Percentiles rank a stretch among this genome's conserved stretches.
These are phyloP conservation scores for Phrynosoma blainvillii DNA, from an alignment of 2,113 vertebrate species.

Conservation along the genomic window DNA sequence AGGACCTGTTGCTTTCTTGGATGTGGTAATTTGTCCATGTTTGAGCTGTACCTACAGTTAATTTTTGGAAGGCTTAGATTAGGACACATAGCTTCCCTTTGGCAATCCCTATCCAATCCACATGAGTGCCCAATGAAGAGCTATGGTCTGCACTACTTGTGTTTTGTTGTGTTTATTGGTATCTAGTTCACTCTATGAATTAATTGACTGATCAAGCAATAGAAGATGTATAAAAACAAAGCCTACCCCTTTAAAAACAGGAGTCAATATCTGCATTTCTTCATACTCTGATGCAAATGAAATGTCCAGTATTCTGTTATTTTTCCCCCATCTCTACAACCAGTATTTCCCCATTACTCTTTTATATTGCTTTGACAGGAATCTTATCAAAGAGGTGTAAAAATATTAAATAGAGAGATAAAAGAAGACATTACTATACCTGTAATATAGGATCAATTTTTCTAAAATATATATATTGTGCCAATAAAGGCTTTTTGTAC, in stretches of 20 bases:
- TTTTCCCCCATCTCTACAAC: not conserved
- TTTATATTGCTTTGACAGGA: slow-evolving; percentile 47
- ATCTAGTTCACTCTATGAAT: not conserved
- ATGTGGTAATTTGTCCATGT: not conserved
- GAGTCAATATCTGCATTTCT: not conserved
- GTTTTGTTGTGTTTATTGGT: not conserved
- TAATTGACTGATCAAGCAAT: not conserved
- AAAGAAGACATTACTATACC: slow-evolving; percentile 66
- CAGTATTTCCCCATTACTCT: not conserved
- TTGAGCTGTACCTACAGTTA: not conserved
- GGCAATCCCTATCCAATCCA: not conserved
- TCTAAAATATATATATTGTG: slow-evolving; percentile 44
- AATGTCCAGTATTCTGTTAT: not conserved
- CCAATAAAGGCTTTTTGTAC: slow-evolving; percentile 30
- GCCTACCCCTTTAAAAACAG: not conserved
- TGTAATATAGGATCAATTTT: slow-evolving; percentile 63
- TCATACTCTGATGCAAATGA: not conserved
- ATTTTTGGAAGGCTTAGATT: not conserved
- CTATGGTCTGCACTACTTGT: not conserved
- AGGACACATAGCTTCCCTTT: not conserved
- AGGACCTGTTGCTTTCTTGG: not conserved
- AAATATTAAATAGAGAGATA: slow-evolving; percentile 67
- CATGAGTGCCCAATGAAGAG: not conserved
- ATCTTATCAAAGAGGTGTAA: slow-evolving; percentile 69
- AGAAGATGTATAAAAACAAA: not conserved